These are phyloP conservation scores for Sakesphorus luctuosus DNA, from an alignment of 2,113 vertebrate species.

Conservation along the genomic window DNA sequence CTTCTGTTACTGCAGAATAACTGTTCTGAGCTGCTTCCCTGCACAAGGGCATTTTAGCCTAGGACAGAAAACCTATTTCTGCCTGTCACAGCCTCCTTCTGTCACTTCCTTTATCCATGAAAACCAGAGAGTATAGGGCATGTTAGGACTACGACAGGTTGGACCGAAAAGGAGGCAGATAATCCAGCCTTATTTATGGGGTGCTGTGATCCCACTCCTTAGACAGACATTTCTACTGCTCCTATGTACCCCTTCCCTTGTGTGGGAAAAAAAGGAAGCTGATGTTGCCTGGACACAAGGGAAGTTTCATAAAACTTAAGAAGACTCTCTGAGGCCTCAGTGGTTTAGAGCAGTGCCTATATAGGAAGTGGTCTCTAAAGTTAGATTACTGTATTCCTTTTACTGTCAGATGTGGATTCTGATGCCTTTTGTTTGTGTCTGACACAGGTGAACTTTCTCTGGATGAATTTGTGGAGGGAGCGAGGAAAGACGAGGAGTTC, in stretches of 20 bases:
- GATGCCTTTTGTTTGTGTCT: not conserved
- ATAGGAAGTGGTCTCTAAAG: not conserved
- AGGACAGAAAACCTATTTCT: not conserved
- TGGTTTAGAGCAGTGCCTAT: not conserved
- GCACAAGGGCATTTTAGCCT: not conserved
- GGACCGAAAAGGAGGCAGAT: not conserved
- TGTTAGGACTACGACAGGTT: not conserved
- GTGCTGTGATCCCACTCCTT: not conserved
- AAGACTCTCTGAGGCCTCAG: not conserved
- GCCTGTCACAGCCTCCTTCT: not conserved
- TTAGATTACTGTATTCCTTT: not conserved
- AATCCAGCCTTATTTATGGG: not conserved
- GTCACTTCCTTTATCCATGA: not conserved
- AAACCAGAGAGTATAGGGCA: not conserved
- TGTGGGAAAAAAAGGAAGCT: not conserved
- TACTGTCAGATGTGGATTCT: not conserved
- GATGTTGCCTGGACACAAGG: not conserved
- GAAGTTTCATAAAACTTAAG: not conserved
- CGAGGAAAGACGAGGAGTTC: conserved; percentile 85
- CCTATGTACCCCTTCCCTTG: not conserved
- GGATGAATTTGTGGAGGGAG: conserved; percentile 90
- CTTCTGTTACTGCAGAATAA: not conserved
- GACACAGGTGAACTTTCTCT: conserved; percentile 86
- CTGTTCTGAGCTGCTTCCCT: not conserved
- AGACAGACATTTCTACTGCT: not conserved